Conservation (phyloP, 2,888 invertebrate species). For the Lasiommata megera region DNA sequence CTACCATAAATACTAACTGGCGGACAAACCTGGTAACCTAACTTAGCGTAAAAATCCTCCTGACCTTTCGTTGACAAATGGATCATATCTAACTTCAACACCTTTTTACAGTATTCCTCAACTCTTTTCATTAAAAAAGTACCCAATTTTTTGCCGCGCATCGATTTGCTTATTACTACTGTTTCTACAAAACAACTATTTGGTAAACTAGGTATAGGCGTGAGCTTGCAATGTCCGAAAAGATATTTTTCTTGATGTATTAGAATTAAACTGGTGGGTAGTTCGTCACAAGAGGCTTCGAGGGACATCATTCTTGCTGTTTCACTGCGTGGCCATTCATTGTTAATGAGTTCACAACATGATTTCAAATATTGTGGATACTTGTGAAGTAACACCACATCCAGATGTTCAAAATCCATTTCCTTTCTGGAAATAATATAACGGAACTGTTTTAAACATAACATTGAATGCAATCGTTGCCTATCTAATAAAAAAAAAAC, state of each 20-base stretch:
- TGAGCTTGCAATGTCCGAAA: conserved; percentile 90
- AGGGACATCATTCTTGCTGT: conserved; percentile 89
- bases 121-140: conserved; percentile 87
- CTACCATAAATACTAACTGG: conserved; percentile 86
- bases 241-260: conserved; percentile 79
- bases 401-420: conserved; percentile 56
- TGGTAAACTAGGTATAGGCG: conserved; percentile 85
- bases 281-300: conserved; percentile 85
- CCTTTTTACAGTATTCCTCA: conserved; percentile 86
- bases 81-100: conserved; percentile 82
- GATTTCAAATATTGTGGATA: conserved; percentile 85
- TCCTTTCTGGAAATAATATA: conserved; percentile 20
- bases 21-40: conserved; percentile 86
- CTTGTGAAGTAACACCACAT: conserved; percentile 86
- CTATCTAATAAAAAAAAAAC: background rate
- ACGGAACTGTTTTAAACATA: background rate
- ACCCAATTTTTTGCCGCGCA: conserved; percentile 89
- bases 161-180: conserved; percentile 87
- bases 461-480: too few species aligned
- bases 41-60: conserved; percentile 87
- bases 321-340: conserved; percentile 93
- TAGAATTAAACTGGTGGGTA: conserved; percentile 87
- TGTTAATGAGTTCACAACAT: conserved; percentile 89
- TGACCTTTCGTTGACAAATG: conserved; percentile 88
- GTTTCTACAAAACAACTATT: conserved; percentile 90